phyloP scores from a whole-genome alignment of 2,888 invertebrate species.

The Fragum fragum region DNA sequence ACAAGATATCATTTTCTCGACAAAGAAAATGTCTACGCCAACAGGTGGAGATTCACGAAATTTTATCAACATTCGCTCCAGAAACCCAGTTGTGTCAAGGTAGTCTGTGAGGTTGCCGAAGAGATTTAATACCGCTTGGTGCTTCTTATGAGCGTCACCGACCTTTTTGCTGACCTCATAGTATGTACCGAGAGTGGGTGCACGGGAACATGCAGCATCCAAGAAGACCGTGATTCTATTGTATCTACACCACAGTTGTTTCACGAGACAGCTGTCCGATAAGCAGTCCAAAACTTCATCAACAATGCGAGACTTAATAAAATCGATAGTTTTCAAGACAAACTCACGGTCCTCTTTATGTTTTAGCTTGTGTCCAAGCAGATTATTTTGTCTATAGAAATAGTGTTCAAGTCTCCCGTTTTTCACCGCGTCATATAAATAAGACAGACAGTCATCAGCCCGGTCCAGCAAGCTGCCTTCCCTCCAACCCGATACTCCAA shows the following conservation, averaged over 20 bases:
- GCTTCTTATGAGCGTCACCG: neutral
- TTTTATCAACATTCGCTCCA: neutral
- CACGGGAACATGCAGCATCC: neutral
- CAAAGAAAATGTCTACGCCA: neutral
- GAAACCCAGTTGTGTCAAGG: neutral
- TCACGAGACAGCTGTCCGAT: neutral
- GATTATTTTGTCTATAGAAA: conserved; percentile 30
- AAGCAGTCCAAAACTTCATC: neutral
- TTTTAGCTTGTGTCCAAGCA: conserved; percentile 34
- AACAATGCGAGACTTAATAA: neutral
- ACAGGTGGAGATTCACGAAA: neutral
- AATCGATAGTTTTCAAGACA: conserved; percentile 11
- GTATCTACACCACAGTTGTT: neutral
- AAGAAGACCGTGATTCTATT: neutral
- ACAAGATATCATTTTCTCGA: conserved; percentile 4
- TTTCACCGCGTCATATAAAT: conserved; percentile 1
- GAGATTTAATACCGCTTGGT: conserved; percentile 10
- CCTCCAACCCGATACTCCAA: conserved; percentile 12
- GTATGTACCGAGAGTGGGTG: neutral
- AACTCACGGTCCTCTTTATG: neutral
- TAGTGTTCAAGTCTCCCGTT: conserved; percentile 23
- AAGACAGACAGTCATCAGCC: conserved; percentile 3
- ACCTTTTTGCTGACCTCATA: conserved; percentile 1
- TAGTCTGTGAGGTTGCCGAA: neutral
- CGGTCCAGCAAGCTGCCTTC: conserved; percentile 23